A percentile compares a stretch with the other conserved stretches of the same genome.
phyloP scores from a whole-genome alignment of 2,797 vertebrate genomes.

The Anguilla megastoma region DNA sequence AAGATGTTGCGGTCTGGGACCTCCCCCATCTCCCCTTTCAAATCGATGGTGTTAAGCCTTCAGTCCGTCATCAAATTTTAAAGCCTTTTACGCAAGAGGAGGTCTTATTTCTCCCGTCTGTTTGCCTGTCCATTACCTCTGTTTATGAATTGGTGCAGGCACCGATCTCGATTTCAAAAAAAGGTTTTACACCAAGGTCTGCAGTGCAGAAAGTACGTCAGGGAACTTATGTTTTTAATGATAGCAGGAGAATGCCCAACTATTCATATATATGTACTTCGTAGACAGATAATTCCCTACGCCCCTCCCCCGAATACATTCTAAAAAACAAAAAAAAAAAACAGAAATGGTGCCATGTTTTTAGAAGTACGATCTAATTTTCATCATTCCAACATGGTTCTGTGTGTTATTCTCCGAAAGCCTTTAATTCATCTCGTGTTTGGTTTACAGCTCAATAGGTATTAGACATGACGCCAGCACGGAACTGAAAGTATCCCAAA shows the following conservation, averaged over 20 bases:
- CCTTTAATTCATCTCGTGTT: neutral
- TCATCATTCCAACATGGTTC: neutral
- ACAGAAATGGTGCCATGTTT: neutral
- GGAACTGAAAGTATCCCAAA: neutral
- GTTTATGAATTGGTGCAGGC: neutral
- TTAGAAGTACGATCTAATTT: neutral
- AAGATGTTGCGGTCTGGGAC: neutral
- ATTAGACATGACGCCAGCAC: neutral
- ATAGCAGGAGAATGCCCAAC: neutral
- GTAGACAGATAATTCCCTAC: neutral
- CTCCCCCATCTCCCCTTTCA: neutral
- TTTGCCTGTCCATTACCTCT: conserved; percentile 20
- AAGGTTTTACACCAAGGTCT: neutral
- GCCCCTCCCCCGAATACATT: neutral
- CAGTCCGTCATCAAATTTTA: conserved; percentile 29
- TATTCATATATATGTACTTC: neutral
- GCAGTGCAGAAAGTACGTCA: neutral
- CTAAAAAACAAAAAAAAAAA: neutral
- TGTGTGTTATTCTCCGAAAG: neutral
- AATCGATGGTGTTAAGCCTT: conserved; percentile 25
- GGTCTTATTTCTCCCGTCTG: neutral
- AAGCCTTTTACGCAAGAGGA: conserved; percentile 17
- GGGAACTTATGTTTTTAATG: neutral
- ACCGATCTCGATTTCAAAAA: neutral
- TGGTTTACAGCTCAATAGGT: neutral